Percentiles rank a stretch among this genome's conserved stretches.
phyloP scores from a whole-genome alignment of 2,888 invertebrate species.

The Phymatocera aterrima region DNA sequence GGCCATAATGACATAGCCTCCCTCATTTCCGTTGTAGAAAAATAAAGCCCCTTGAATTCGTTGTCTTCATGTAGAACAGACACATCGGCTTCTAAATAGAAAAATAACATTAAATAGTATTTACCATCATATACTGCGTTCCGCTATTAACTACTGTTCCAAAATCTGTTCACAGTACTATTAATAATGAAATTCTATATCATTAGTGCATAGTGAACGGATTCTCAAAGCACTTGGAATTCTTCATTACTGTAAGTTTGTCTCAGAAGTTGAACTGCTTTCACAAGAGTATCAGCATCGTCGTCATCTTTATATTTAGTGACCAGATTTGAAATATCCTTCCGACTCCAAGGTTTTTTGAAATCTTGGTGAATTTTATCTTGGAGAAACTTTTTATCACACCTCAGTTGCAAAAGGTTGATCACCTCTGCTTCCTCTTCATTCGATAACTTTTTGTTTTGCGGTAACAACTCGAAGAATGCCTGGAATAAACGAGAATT shows the following conservation, averaged over 20 bases:
- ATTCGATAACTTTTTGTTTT: neutral
- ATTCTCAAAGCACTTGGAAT: too few relatives aligned
- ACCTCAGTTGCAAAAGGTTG: neutral
- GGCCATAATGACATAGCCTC: conserved; percentile 46
- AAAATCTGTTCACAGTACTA: too few relatives aligned
- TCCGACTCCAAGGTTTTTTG: neutral
- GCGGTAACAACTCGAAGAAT: neutral
- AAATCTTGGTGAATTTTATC: neutral
- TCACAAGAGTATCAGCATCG: neutral
- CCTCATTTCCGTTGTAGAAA: conserved; percentile 50
- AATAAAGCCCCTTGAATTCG: conserved; percentile 49
- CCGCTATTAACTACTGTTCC: neutral
- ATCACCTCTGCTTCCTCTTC: neutral
- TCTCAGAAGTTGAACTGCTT: neutral
- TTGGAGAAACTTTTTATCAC: conserved; percentile 1
- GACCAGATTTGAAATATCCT: neutral
- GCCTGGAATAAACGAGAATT: too few relatives aligned
- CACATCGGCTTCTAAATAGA: neutral
- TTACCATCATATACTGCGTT: neutral
- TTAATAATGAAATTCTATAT: neutral
- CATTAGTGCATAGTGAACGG: too few relatives aligned
- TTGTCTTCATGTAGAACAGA: neutral
- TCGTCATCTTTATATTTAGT: neutral
- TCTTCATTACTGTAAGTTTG: neutral
- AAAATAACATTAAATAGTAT: neutral